These are phyloP conservation scores for Arvicanthis niloticus DNA, from an alignment of 2,113 vertebrate genomes.

Conservation along the genomic window DNA sequence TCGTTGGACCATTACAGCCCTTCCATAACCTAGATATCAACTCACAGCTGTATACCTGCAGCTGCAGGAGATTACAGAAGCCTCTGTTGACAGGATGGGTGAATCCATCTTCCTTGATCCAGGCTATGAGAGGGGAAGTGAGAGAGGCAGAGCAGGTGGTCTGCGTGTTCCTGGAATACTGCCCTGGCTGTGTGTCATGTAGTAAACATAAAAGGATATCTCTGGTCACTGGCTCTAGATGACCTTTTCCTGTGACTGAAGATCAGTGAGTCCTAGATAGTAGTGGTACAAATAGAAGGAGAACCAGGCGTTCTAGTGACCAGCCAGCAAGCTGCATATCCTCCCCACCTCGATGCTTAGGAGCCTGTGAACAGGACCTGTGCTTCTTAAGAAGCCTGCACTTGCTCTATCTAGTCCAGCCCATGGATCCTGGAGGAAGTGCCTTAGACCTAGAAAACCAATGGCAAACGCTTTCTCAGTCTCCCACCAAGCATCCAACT, in stretches of 20 bases:
- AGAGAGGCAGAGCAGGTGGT: not conserved
- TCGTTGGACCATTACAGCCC: not conserved
- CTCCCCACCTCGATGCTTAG: not conserved
- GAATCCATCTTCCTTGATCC: not conserved
- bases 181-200: not conserved
- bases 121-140: not conserved
- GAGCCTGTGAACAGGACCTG: not conserved
- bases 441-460: slow-evolving; percentile 11
- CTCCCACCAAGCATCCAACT: not conserved
- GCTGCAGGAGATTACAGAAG: not conserved
- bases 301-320: not conserved
- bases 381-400: not conserved
- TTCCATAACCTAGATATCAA: not conserved
- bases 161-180: rapidly evolving
- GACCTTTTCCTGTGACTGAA: not conserved
- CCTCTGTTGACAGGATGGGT: not conserved
- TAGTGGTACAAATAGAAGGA: not conserved
- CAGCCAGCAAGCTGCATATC: not conserved
- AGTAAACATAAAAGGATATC: not conserved
- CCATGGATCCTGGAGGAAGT: not conserved
- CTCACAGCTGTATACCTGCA: not conserved
- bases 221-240: not conserved
- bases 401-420: not conserved
- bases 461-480: not conserved
- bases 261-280: not conserved